These are phyloP conservation scores for Tetranychus cinnabarinus DNA, from an alignment of 1,140 invertebrate genomes.

Conservation along the genomic window DNA sequence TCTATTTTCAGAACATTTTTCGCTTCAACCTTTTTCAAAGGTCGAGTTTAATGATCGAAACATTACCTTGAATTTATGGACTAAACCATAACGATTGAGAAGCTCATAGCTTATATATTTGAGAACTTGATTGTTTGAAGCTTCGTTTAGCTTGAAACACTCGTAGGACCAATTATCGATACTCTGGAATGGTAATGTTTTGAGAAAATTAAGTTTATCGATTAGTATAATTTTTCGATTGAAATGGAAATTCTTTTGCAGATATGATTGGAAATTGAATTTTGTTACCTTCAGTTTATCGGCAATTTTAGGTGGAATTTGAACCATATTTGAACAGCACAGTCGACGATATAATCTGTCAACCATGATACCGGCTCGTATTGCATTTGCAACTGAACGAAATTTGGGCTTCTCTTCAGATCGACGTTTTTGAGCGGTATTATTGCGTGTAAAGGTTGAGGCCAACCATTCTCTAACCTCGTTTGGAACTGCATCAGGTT, in stretches of 20 bases:
- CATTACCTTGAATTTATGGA: constrained; percentile 73
- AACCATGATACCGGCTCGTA: constrained; percentile 87
- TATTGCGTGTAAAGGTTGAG: constrained; percentile 85
- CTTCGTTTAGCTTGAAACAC: constrained; percentile 65
- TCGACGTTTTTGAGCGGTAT: constrained; percentile 36
- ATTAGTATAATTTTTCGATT: too few relatives aligned
- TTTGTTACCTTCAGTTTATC: constrained; percentile 56
- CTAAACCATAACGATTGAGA: constrained; percentile 79
- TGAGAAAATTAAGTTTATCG: too few relatives aligned
- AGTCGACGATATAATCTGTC: constrained; percentile 72
- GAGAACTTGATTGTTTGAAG: constrained; percentile 53
- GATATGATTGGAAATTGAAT: not conserved
- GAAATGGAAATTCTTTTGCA: not conserved
- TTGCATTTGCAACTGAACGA: constrained; percentile 86
- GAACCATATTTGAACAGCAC: constrained; percentile 50
- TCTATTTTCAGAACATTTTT: not conserved
- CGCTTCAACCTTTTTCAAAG: not conserved
- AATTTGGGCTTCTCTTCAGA: constrained; percentile 37
- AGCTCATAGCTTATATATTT: constrained; percentile 83
- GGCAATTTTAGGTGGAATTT: constrained; percentile 68
- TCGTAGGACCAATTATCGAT: constrained; percentile 88
- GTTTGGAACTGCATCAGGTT: constrained; percentile 75
- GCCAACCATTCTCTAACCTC: constrained; percentile 91
- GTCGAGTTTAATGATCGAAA: not conserved
- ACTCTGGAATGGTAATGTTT: not conserved